Evolutionary conservation across 1,140 invertebrate genomes (phyloP).

Genomic region (Anthonomus grandis): DNA sequence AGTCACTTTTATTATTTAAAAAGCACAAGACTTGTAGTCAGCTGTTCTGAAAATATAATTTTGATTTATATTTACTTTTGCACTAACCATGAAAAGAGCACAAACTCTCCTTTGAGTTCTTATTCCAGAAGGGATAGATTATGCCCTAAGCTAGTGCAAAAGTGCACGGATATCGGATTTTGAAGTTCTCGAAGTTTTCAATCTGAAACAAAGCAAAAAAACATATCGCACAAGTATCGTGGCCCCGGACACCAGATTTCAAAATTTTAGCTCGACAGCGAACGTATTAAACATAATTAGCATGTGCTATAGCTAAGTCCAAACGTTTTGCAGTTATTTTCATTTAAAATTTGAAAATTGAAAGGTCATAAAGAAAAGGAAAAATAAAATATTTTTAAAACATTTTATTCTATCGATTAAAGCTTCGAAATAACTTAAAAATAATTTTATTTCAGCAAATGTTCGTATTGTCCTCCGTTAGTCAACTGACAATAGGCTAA

Average conservation of each 20-base stretch:
- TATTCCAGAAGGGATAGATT: not conserved
- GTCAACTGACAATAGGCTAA: too few relatives aligned
- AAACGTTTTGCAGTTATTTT: too few relatives aligned
- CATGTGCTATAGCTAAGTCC: too few relatives aligned
- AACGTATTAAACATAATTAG: too few relatives aligned
- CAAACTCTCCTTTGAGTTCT: not conserved
- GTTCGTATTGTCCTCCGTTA: too few relatives aligned
- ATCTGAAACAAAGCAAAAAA: not conserved
- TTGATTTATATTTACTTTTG: not conserved
- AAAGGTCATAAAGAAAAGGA: too few relatives aligned
- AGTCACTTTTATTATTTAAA: not conserved
- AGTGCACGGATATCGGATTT: not conserved
- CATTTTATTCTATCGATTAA: too few relatives aligned
- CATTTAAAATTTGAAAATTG: too few relatives aligned
- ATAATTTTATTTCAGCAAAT: too few relatives aligned
- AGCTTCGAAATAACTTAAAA: too few relatives aligned
- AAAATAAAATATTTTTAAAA: too few relatives aligned
- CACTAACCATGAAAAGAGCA: not conserved
- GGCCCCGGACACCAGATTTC: not conserved
- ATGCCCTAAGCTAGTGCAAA: not conserved
- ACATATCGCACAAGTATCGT: not conserved
- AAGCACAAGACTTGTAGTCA: too few relatives aligned
- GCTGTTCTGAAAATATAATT: not conserved
- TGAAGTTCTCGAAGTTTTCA: not conserved
- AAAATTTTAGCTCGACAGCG: not conserved